phyloP scores from a whole-genome alignment of 2,888 invertebrate species.

The Odontomyia ornata region DNA sequence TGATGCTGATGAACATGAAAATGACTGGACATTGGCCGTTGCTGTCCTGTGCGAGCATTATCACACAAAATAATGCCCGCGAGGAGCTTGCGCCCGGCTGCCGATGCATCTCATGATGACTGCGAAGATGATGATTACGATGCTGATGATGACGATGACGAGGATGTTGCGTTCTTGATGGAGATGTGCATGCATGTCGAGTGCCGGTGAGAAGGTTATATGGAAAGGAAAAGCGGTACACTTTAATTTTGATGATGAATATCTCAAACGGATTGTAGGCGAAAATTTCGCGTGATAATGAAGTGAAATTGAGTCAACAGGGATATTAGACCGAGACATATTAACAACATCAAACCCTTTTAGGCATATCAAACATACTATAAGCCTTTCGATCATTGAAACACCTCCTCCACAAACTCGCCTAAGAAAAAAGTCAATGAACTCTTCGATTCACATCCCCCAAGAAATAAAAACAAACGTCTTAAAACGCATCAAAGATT shows the following conservation, averaged over 20 bases:
- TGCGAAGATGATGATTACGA: neutral
- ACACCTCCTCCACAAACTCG: too few relatives aligned
- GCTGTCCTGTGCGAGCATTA: constrained; percentile 36
- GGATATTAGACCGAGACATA: too few relatives aligned
- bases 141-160: constrained; percentile 30
- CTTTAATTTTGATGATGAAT: neutral
- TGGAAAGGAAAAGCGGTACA: neutral
- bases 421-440: too few relatives aligned
- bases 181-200: neutral
- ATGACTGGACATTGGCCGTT: constrained; percentile 14
- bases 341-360: too few relatives aligned
- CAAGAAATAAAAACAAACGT: too few relatives aligned
- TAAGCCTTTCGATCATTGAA: too few relatives aligned
- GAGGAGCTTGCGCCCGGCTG: neutral
- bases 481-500: too few relatives aligned
- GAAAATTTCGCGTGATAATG: too few relatives aligned
- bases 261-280: neutral
- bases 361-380: too few relatives aligned
- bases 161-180: neutral
- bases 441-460: too few relatives aligned
- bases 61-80: constrained; percentile 27
- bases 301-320: too few relatives aligned
- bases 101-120: neutral
- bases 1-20: constrained; percentile 30
- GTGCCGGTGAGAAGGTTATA: neutral